phyloP scores from a whole-genome alignment of 2,113 vertebrate species.

The Petrocephalus zakoni region DNA sequence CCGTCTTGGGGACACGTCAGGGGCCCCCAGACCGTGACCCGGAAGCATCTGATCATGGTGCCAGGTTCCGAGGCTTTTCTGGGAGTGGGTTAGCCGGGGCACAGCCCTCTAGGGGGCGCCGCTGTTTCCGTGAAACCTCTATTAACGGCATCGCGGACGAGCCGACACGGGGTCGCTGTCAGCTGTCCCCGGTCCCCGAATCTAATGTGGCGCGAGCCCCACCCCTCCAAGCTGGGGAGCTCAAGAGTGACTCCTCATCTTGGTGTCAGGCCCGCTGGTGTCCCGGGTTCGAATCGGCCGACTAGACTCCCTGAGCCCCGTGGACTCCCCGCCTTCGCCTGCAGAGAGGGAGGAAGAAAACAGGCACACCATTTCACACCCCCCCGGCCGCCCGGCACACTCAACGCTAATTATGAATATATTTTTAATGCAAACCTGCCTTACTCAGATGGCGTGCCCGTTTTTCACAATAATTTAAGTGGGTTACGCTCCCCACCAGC shows the following conservation, averaged over 20 bases:
- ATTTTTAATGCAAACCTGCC: conserved; percentile 16
- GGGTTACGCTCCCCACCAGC: conserved; percentile 55
- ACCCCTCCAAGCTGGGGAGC: neutral
- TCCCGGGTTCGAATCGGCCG: neutral
- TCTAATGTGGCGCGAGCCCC: neutral
- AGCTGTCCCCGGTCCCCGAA: neutral
- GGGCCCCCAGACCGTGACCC: neutral
- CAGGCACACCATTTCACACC: neutral
- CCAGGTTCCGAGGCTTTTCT: neutral
- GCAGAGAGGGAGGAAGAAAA: neutral
- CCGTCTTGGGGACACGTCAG: too few relatives aligned
- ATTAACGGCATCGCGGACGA: neutral
- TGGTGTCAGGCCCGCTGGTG: neutral
- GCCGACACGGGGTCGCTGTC: neutral
- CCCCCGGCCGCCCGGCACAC: neutral
- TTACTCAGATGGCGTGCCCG: conserved; percentile 43
- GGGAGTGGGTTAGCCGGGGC: neutral
- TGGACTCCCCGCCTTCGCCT: neutral
- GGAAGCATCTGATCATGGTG: neutral
- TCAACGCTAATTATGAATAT: conserved; percentile 19
- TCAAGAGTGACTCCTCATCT: neutral
- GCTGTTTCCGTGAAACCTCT: neutral
- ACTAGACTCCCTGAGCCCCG: neutral
- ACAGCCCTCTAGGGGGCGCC: neutral
- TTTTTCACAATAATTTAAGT: conserved; percentile 58